Conservation (phyloP, 2,113 vertebrate genomes). For the Halcyon malimbica region DNA sequence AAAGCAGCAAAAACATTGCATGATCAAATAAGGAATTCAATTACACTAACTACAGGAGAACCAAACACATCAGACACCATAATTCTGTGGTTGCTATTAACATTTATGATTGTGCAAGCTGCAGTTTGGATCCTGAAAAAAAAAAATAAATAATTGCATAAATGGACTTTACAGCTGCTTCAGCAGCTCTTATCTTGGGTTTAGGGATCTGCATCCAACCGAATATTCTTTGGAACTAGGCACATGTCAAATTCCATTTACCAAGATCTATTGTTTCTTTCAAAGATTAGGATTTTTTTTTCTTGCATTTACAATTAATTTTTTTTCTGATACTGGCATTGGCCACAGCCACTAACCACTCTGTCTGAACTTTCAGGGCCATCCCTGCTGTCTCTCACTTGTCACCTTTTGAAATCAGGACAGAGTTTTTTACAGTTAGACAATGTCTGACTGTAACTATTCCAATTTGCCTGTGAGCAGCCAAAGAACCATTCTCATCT, state of each 20-base stretch:
- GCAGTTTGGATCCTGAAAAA: neutral
- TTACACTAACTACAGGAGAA: neutral
- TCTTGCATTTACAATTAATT: neutral
- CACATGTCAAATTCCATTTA: neutral
- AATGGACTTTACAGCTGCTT: neutral
- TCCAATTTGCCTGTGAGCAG: neutral
- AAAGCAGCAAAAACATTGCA: neutral
- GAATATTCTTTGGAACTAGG: neutral
- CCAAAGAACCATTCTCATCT: neutral
- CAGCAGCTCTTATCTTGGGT: neutral
- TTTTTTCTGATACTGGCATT: neutral
- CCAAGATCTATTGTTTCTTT: neutral
- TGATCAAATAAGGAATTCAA: slow-evolving; percentile 22
- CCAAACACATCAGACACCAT: neutral
- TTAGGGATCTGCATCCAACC: neutral
- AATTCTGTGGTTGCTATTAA: neutral
- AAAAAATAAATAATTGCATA: neutral
- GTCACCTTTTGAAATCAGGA: neutral
- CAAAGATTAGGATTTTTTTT: neutral
- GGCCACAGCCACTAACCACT: neutral
- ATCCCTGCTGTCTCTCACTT: neutral
- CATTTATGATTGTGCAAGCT: neutral
- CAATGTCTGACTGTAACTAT: neutral
- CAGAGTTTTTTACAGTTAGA: neutral
- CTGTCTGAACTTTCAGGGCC: neutral